Base-by-base conservation (phyloP, 2,113 vertebrate genomes). In the Macrotus californicus region DNA sequence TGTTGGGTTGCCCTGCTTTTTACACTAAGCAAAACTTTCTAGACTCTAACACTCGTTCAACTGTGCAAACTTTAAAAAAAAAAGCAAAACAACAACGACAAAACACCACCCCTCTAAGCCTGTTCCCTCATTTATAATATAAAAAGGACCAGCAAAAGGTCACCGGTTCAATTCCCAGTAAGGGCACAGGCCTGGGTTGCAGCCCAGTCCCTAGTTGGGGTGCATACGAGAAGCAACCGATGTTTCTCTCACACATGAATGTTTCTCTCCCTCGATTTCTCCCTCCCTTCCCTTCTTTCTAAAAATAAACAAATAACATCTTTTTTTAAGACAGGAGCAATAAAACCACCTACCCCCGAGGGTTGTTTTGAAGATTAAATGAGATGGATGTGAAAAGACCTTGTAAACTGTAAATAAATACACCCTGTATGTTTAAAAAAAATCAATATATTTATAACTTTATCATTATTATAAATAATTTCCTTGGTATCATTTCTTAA, bases 401-500 rank as follows among this genome's bases (percentile, higher is more conserved):
- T 72, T 24, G 21, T 39, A 72, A 54, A 34, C 36, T 29, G 3
- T 43, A 56, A 93, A 54, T 81, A 43, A 84, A 64, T 48, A 13
- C 2, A 61, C 2, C 29, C 75, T 31, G 13, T 31, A n/a, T 54
- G 34, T 56, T 76, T 9, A 48, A 43, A 84, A 22, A 88, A 87
- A 46, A 91, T 54, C 4, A 0, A 24, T 43, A 2, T 84, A 56
- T 76, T 92, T 70, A 88, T 87, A 61, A n/a, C 18, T 80, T 88
- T 77, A 31, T 75, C 36, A 70, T 83, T 66, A 66, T 94, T 93
- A 73, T 54, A 93, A 91, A 82, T 10, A 15, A 93, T 73, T 94
- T 77, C 34, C 48, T 91, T 94, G 46, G n/a, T 75, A 56, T 87
- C 75, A 96, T 87, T 94, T 91, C 34, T 34, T 43, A 86, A 54